Evolutionary conservation across 92 coral and sea anemone species (phyloP), one percentile per base, ranked within the genome.

Genomic region (Metridium senile): DNA sequence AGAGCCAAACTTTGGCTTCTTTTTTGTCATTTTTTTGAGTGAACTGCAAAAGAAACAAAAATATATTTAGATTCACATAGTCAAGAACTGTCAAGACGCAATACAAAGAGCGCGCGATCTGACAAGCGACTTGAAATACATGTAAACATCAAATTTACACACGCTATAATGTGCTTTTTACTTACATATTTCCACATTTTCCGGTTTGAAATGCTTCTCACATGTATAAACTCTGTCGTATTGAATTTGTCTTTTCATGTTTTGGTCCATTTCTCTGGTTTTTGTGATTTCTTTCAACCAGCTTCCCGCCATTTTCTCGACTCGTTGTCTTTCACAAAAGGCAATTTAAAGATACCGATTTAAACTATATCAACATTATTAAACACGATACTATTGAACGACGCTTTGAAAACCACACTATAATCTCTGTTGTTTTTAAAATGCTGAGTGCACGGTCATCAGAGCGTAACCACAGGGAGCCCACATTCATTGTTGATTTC

Each of bases 161-260:
- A n/a, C n/a, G n/a, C n/a, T n/a, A n/a, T n/a, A n/a, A n/a, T n/a
- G n/a, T n/a, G n/a, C n/a, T n/a, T n/a, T n/a, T n/a, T 21, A 82
- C 83, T 82, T 76, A 82, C 77, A 82, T 68, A 75, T 77, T 82
- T 82, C 87, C 17, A 82, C 69, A 68, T 82, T 76, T 46, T 82
- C 83, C 22, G 84, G 77, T 16, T 1, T 35, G 53, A 76, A 82
- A 76, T 82, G 84, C 28, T 82, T 82, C 58, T 82, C 77, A 68
- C 87, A 82, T 19, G 87, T 76, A 34, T 66, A 77, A 11, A 81
- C 65, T 53, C 27, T 72, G 73, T 81, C 81, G 43, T 75, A 31
- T 47, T 33, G 47, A 9, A 65, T 63, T 59, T 63, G 74, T 25
- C 56, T 66, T 31, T 33, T 33, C 58, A 84, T 84, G 52, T 79